A percentile compares a stretch with the other conserved stretches of the same genome.
phyloP scores from a whole-genome alignment of 2,888 invertebrate genomes.

The Noctuana brunneofusca region DNA sequence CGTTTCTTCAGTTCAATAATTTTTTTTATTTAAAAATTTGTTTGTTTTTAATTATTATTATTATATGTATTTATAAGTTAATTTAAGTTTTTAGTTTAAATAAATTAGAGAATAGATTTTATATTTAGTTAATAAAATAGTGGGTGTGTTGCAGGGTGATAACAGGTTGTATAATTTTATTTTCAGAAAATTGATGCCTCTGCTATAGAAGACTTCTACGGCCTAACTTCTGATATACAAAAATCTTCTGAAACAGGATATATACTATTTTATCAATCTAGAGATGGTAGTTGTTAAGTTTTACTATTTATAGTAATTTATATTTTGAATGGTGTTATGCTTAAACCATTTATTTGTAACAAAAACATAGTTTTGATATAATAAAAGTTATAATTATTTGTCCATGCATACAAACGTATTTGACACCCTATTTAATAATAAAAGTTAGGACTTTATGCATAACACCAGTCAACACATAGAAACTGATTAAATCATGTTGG shows the following conservation, averaged over 20 bases:
- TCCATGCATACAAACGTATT: slow-evolving; percentile 13
- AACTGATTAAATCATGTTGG: slow-evolving; percentile 67
- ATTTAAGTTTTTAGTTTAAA: no score
- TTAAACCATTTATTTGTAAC: slow-evolving; percentile 18
- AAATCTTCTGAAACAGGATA: slow-evolving; percentile 99
- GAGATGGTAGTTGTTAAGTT: slow-evolving; percentile 87
- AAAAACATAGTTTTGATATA: slow-evolving; percentile 29
- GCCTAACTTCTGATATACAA: slow-evolving; percentile 98
- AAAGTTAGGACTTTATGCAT: slow-evolving; percentile 13
- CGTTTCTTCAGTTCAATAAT: no score
- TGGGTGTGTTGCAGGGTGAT: no score
- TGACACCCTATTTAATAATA: slow-evolving; percentile 6
- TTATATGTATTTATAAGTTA: no score
- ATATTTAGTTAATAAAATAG: no score
- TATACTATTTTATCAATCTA: slow-evolving; percentile 99
- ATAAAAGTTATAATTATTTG: slow-evolving; percentile 11
- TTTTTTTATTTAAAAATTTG: no score
- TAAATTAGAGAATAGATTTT: no score
- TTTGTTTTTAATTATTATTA: no score
- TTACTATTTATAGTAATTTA: slow-evolving; percentile 71
- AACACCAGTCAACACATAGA: slow-evolving; percentile 50
- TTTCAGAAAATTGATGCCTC: slow-evolving; percentile 98
- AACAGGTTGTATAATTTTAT: slow-evolving; percentile 9
- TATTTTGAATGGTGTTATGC: slow-evolving; percentile 53
- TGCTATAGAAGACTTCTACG: slow-evolving; percentile 99